Percentiles rank a stretch among this genome's conserved stretches.
phyloP scores from a whole-genome alignment of 1,140 invertebrate genomes.

The Odontomachus brunneus region DNA sequence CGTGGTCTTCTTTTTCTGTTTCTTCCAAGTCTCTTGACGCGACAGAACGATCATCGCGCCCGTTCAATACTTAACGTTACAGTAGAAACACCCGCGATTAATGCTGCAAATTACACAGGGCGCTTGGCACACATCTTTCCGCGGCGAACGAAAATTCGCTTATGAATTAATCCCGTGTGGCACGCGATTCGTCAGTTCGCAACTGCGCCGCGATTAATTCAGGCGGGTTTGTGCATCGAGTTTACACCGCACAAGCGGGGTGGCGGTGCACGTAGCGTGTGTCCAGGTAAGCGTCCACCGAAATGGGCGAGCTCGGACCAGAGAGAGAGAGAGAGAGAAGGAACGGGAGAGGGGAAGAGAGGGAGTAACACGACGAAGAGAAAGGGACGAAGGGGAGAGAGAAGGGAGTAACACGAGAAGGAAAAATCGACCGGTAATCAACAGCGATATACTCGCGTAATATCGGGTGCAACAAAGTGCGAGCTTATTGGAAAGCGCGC shows the following conservation, averaged over 20 bases:
- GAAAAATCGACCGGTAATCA: slow-evolving; percentile 65
- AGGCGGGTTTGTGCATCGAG: slow-evolving; percentile 70
- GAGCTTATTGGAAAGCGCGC: slow-evolving; percentile 75
- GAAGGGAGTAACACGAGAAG: slow-evolving; percentile 25
- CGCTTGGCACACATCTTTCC: slow-evolving; percentile 54
- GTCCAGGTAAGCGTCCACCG: slow-evolving; percentile 63
- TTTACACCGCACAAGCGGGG: slow-evolving; percentile 61
- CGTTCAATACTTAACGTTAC: slow-evolving; percentile 37
- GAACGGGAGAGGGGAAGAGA: slow-evolving; percentile 58
- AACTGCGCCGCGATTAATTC: slow-evolving; percentile 66
- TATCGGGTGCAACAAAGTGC: slow-evolving; percentile 71
- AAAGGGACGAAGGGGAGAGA: slow-evolving; percentile 4
- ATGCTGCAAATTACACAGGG: slow-evolving; percentile 45
- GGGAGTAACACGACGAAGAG: not conserved
- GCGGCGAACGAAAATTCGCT: slow-evolving; percentile 61
- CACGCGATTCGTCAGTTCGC: slow-evolving; percentile 50
- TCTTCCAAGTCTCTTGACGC: too few relatives aligned
- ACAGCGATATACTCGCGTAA: slow-evolving; percentile 69
- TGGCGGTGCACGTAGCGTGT: slow-evolving; percentile 47
- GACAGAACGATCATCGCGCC: not conserved
- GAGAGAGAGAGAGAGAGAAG: slow-evolving; percentile 20
- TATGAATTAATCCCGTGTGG: slow-evolving; percentile 63
- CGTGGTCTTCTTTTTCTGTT: too few relatives aligned
- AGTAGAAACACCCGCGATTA: slow-evolving; percentile 30
- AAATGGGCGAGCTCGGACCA: slow-evolving; percentile 4